Base-by-base conservation (phyloP, 2,113 vertebrate species). In the Sylvia atricapilla region DNA sequence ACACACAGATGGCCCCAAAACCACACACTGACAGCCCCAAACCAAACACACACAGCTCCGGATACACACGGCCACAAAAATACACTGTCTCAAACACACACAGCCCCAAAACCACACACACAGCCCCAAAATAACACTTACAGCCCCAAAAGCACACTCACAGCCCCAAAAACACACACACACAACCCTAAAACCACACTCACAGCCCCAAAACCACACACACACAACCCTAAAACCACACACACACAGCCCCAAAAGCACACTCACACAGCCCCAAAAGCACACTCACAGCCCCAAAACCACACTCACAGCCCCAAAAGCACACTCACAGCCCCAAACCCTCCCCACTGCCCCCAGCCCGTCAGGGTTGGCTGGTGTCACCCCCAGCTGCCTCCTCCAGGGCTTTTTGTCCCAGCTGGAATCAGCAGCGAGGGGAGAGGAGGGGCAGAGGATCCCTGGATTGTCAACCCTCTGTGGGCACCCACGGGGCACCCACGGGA, bases 341-440 rank as follows among this genome's bases (percentile, higher is more conserved):
- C 50, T 11, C 11, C 10, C 24, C 27, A 23, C 44, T 19, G 8
- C 17, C 15, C 10, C 37, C 44, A 60, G 20, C 20, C 43, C 10
- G 14, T 2, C 37, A 9, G 63, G 63, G 5, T 27, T 25, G 27
- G 25, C 31, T 27, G 52, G 8, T 1, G 49, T 35, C 53, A 15
- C 6, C 43, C 49, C 18, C 59, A 23, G 37, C 37, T 14, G 15
- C 30, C 8, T 20, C 53, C 50, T 22, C 31, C 8, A 22, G 37
- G 28, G 11, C 11, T 17, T 28, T 28, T 7, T 24, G 30, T 41
- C 66, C 55, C 84, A 16, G 10, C 39, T 30, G 69, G 50, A 5
- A 43, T 7, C 4, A 11, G 49, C 59, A 33, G 9, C 0, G 0
- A 7, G 7, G 14, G 2, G 35, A 39, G 24, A 11, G 10, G 0